phyloP scores from a whole-genome alignment of 2,797 vertebrate species.

The Hybognathus amarus region DNA sequence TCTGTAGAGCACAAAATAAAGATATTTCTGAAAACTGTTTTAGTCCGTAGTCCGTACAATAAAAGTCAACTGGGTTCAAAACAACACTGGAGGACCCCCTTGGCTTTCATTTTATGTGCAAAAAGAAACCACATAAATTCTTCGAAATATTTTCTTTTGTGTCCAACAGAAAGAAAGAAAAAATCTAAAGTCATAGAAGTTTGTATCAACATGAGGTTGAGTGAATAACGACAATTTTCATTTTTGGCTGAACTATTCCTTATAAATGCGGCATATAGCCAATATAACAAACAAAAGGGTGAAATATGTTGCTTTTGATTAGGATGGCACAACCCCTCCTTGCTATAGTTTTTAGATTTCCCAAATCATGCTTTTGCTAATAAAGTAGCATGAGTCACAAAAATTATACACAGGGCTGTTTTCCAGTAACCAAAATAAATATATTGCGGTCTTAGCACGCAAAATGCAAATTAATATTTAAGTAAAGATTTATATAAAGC shows the following conservation, averaged over 20 bases:
- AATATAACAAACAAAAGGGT: neutral
- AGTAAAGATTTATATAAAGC: neutral
- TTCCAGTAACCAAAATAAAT: neutral
- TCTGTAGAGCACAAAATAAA: neutral
- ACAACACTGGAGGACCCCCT: neutral
- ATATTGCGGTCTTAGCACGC: neutral
- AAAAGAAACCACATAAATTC: neutral
- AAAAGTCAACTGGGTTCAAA: neutral
- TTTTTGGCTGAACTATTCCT: neutral
- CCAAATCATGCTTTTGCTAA: slow-evolving; percentile 13
- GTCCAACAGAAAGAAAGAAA: neutral
- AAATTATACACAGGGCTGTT: neutral
- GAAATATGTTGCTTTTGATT: neutral
- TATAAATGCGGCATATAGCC: neutral
- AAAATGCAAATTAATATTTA: slow-evolving; percentile 15
- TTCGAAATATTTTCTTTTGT: neutral
- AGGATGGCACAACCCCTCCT: neutral
- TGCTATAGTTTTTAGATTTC: neutral
- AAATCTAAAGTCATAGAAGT: neutral
- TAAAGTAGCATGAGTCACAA: neutral
- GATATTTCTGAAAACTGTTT: neutral
- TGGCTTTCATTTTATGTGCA: neutral
- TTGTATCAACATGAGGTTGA: neutral
- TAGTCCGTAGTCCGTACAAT: no score
- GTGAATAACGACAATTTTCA: neutral